Percentiles rank a stretch among this genome's conserved stretches.
These are phyloP conservation scores for Drosophila prosaltans DNA, from an alignment of 1,140 invertebrate genomes.

Conservation along the genomic window DNA sequence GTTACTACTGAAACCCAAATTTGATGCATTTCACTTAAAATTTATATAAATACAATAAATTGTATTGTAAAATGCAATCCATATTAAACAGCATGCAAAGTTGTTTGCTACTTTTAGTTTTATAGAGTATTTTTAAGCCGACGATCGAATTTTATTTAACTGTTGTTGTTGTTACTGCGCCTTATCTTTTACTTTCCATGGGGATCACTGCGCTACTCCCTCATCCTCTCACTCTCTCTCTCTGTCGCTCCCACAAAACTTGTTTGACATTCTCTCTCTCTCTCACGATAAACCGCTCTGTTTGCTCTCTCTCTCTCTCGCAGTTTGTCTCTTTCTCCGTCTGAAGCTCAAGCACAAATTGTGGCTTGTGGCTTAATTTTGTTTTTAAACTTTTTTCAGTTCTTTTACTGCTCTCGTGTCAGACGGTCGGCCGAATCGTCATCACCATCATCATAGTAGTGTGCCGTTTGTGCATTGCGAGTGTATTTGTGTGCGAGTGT, in stretches of 20 bases:
- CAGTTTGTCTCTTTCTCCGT: conserved; percentile 17
- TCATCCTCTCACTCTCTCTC: conserved; percentile 39
- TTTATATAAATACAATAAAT: too few species aligned
- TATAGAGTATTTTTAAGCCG: not conserved
- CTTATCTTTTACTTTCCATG: conserved; percentile 78
- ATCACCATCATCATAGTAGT: conserved; percentile 19
- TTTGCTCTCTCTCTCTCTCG: conserved; percentile 25
- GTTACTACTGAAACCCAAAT: too few species aligned
- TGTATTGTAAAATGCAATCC: too few species aligned
- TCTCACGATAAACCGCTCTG: conserved; percentile 12
- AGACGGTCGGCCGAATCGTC: conserved; percentile 72
- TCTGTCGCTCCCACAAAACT: conserved; percentile 55
- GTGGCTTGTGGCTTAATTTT: conserved; percentile 73
- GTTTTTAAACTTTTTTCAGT: conserved; percentile 77
- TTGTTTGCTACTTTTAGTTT: too few species aligned
- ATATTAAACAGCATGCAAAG: too few species aligned
- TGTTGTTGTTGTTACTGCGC: conserved; percentile 66
- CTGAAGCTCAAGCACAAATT: conserved; percentile 30
- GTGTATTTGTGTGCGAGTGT: conserved; percentile 23
- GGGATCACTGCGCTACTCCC: conserved; percentile 44
- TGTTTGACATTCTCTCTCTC: conserved; percentile 46
- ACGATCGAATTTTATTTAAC: conserved; percentile 27
- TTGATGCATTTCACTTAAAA: too few species aligned
- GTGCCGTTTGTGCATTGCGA: conserved; percentile 21
- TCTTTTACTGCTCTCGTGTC: conserved; percentile 70